Evolutionary conservation across 2,113 vertebrate genomes (phyloP).

Genomic region (Zootoca vivipara): DNA sequence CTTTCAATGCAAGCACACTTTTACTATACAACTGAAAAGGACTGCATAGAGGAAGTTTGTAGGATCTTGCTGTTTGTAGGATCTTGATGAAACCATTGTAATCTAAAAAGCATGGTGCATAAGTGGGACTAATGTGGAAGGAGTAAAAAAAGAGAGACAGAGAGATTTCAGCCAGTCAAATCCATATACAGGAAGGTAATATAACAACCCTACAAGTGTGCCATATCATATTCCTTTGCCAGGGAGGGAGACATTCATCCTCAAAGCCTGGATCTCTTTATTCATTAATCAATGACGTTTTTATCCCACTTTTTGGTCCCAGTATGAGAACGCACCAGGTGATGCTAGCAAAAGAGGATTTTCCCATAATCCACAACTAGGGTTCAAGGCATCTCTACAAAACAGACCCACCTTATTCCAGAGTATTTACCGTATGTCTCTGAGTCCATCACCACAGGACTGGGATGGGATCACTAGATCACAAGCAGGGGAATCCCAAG

Average conservation of each 20-base stretch:
- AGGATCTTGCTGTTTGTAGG: background rate
- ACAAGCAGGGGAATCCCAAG: background rate
- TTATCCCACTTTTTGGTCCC: background rate
- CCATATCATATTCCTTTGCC: background rate
- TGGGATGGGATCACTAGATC: background rate
- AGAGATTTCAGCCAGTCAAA: background rate
- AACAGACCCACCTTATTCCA: background rate
- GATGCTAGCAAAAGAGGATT: background rate
- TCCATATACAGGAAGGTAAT: background rate
- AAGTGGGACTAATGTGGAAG: background rate
- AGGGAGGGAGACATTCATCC: background rate
- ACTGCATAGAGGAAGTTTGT: no score
- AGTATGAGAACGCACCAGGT: background rate
- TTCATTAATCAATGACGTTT: background rate
- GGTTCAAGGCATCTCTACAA: background rate
- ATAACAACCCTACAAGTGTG: background rate
- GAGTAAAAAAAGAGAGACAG: background rate
- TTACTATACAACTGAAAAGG: background rate
- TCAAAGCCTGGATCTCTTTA: background rate
- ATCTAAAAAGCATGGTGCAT: background rate
- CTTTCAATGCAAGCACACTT: background rate
- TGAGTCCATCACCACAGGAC: background rate
- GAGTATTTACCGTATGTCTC: background rate
- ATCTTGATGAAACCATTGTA: background rate
- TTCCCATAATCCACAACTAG: background rate